Evolutionary conservation across 1,140 invertebrate species (phyloP).

Genomic region (Cotesia vestalis): DNA sequence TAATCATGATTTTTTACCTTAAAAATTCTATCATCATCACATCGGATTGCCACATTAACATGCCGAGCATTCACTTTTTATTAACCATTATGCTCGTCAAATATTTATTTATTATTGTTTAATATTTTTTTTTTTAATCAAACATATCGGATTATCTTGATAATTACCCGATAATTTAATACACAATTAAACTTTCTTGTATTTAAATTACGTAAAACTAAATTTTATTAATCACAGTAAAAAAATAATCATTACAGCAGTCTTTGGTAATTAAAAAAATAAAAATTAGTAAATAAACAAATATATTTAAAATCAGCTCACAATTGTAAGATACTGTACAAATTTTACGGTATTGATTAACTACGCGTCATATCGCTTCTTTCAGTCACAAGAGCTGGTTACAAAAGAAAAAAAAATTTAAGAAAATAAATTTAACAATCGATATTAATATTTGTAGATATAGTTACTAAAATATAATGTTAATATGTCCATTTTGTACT

Average conservation of each 20-base stretch:
- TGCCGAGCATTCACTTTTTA: not conserved
- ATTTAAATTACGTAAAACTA: no score
- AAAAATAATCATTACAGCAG: no score
- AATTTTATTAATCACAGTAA: no score
- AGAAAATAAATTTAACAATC: no score
- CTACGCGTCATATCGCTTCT: not conserved
- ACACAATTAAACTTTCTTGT: not conserved
- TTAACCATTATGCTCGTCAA: not conserved
- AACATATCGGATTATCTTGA: no score
- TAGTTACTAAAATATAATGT: no score
- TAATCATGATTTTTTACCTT: not conserved
- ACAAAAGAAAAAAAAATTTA: not conserved
- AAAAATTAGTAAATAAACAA: not conserved
- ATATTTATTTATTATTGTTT: not conserved
- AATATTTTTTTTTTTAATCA: no score
- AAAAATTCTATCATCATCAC: slow-evolving; percentile 20
- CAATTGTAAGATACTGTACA: slow-evolving; percentile 8
- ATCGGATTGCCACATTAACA: slow-evolving; percentile 9
- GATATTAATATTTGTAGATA: no score
- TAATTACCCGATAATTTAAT: no score
- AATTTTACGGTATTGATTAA: slow-evolving; percentile 17
- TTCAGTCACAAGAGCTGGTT: not conserved
- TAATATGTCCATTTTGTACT: no score
- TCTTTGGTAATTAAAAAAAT: not conserved
- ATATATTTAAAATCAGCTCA: not conserved